These are phyloP conservation scores for Micromussa lordhowensis DNA, from an alignment of 92 coral and sea anemone species.

Conservation along the genomic window DNA sequence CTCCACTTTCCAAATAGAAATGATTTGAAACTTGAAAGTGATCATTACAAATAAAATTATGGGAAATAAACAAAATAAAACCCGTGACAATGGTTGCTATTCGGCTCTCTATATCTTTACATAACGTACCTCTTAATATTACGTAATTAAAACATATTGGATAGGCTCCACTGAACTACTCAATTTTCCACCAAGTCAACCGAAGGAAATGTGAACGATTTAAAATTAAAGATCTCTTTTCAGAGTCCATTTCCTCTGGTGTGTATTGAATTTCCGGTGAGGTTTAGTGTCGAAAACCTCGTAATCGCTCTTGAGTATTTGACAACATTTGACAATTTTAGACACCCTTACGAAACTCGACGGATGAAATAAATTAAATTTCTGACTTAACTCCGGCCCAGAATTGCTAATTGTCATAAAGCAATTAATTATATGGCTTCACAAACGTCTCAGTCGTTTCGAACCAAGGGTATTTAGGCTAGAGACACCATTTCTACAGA, in stretches of 20 bases:
- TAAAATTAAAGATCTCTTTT: not conserved
- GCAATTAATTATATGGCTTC: not conserved
- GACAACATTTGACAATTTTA: conserved; percentile 5
- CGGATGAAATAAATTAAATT: not conserved
- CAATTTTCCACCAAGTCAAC: not conserved
- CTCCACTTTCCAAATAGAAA: not conserved
- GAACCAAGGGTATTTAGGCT: not conserved
- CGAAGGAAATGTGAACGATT: not conserved
- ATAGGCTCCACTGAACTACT: not conserved
- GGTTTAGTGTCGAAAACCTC: not conserved
- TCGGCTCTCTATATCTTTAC: not conserved
- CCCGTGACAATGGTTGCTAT: not conserved
- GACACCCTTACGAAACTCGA: not conserved
- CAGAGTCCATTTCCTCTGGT: not conserved
- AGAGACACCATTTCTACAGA: not conserved
- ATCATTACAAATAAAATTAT: not conserved
- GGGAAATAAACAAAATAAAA: not conserved
- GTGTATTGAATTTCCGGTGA: not conserved
- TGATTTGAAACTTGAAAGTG: not conserved
- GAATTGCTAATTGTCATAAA: not conserved
- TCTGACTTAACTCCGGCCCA: not conserved
- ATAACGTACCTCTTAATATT: not conserved
- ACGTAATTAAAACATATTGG: not conserved
- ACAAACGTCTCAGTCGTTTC: not conserved
- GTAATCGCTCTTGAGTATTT: conserved; percentile 15